Conservation (phyloP, 2,888 invertebrate genomes). For the Nysson spinosus region DNA sequence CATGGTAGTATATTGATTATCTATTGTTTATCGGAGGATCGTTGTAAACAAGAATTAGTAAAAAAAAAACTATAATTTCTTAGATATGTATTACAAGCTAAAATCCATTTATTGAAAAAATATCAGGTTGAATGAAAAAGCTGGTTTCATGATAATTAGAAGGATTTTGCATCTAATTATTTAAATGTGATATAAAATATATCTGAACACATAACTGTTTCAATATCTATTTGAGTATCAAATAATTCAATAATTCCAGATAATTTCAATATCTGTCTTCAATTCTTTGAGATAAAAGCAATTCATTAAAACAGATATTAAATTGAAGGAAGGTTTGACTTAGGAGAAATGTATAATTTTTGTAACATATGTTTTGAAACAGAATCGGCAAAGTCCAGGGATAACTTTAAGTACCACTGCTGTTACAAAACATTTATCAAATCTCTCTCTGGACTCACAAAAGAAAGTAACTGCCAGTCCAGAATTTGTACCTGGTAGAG, state of each 20-base stretch:
- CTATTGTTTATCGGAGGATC: slow-evolving; percentile 22
- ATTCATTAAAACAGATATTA: too few relatives aligned
- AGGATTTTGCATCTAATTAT: neutral
- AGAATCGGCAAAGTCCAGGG: slow-evolving; percentile 74
- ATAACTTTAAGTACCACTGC: slow-evolving; percentile 65
- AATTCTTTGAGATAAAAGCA: too few relatives aligned
- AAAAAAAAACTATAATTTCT: too few relatives aligned
- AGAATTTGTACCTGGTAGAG: slow-evolving; percentile 73
- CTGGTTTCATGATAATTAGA: too few relatives aligned
- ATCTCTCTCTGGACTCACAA: slow-evolving; percentile 72
- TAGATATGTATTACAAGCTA: too few relatives aligned
- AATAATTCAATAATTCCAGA: too few relatives aligned
- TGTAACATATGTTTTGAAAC: slow-evolving; percentile 50
- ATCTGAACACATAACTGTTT: neutral
- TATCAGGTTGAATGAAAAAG: too few relatives aligned
- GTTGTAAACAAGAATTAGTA: slow-evolving; percentile 8
- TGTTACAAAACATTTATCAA: slow-evolving; percentile 75
- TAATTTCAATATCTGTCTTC: too few relatives aligned
- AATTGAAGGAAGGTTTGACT: too few relatives aligned
- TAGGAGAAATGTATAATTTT: slow-evolving; percentile 6
- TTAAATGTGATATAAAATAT: too few relatives aligned
- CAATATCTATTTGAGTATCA: too few relatives aligned
- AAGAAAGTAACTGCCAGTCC: slow-evolving; percentile 72
- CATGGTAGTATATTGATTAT: slow-evolving; percentile 80
- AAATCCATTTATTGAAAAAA: too few relatives aligned